phyloP scores from a whole-genome alignment of 2,888 invertebrate species.

The Gymnosoma rotundatum region DNA sequence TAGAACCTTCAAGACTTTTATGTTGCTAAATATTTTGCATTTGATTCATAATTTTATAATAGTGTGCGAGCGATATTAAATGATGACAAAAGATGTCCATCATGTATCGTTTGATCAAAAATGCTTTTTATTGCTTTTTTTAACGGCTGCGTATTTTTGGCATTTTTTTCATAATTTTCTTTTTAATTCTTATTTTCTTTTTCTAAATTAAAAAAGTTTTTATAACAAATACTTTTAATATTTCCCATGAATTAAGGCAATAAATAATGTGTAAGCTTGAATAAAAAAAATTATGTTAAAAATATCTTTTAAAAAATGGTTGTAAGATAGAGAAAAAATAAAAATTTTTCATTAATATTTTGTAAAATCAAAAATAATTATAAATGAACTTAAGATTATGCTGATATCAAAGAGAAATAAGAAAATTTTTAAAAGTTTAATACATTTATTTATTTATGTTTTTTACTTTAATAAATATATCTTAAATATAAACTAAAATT shows the following conservation, averaged over 20 bases:
- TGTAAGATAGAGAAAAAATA: conserved; percentile 56
- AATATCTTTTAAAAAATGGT: conserved; percentile 57
- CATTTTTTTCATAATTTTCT: too few relatives aligned
- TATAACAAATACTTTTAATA: conserved; percentile 25
- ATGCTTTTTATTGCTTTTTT: too few relatives aligned
- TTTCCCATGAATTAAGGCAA: conserved; percentile 54
- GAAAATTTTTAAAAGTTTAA: background rate
- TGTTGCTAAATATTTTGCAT: too few relatives aligned
- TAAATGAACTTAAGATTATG: conserved; percentile 51
- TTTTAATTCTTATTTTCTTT: too few relatives aligned
- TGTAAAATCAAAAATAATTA: conserved; percentile 34
- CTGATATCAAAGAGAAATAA: conserved; percentile 68
- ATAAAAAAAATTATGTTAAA: conserved; percentile 32
- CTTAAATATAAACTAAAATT: conserved; percentile 62
- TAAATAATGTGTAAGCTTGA: conserved; percentile 66
- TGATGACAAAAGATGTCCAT: too few relatives aligned
- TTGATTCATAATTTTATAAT: too few relatives aligned
- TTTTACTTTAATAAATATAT: conserved; percentile 24
- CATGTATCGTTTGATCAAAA: too few relatives aligned
- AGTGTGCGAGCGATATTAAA: too few relatives aligned
- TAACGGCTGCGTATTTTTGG: too few relatives aligned
- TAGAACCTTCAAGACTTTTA: too few relatives aligned
- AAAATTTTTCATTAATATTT: conserved; percentile 38
- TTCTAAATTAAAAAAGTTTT: background rate
- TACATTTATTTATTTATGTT: conserved; percentile 22